Conservation (phyloP, 2,797 vertebrate genomes). For the Lophius americanus region DNA sequence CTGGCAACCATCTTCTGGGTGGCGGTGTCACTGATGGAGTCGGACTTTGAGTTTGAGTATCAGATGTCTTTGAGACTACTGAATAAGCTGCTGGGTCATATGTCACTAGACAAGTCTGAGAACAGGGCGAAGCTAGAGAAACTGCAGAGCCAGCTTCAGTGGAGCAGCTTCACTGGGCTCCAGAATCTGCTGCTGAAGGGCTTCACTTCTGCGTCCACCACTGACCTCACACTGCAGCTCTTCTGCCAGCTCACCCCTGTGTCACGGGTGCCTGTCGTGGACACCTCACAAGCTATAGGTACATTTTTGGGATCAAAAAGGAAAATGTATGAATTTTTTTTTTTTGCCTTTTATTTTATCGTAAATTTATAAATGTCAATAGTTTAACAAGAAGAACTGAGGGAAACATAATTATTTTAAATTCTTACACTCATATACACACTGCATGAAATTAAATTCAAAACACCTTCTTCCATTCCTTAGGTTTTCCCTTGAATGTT, state of each 20-base stretch:
- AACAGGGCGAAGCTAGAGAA: constrained; percentile 96
- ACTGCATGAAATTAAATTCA: too few relatives aligned
- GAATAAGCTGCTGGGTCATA: constrained; percentile 89
- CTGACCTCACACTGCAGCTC: constrained; percentile 93
- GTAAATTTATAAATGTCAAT: too few relatives aligned
- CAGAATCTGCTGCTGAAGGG: constrained; percentile 97
- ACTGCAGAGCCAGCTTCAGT: constrained; percentile 92
- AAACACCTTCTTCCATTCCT: not conserved
- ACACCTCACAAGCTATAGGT: constrained; percentile 96
- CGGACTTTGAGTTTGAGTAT: constrained; percentile 99
- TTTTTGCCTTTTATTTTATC: too few relatives aligned
- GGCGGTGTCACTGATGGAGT: constrained; percentile 97
- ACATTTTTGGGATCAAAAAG: constrained; percentile 12
- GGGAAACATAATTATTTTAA: too few relatives aligned
- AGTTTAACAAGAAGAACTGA: too few relatives aligned
- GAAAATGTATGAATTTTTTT: too few relatives aligned
- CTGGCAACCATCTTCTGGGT: constrained; percentile 98
- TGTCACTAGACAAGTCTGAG: constrained; percentile 92
- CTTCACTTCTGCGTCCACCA: constrained; percentile 94
- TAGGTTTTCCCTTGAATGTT: constrained; percentile 97
- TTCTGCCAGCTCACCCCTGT: constrained; percentile 95
- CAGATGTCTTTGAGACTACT: constrained; percentile 93
- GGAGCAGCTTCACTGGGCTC: constrained; percentile 93
- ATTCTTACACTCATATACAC: too few relatives aligned
- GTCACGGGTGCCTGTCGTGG: constrained; percentile 92